Evolutionary conservation across 1,140 invertebrate genomes (phyloP).

Genomic region (Hermetia illucens): DNA sequence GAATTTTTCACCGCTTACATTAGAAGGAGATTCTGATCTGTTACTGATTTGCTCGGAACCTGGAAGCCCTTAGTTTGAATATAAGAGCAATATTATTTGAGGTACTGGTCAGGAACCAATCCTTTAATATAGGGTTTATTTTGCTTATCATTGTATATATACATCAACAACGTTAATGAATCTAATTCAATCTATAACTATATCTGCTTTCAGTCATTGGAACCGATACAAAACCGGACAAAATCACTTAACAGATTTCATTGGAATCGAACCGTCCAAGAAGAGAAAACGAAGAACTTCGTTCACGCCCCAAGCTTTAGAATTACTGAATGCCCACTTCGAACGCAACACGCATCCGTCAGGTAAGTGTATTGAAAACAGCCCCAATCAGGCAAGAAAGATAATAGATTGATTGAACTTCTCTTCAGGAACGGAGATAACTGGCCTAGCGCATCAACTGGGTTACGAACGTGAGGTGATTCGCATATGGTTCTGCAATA

Average conservation of each 20-base stretch:
- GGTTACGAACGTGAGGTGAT: slow-evolving; percentile 97
- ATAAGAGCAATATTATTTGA: too few species aligned
- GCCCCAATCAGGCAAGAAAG: too few species aligned
- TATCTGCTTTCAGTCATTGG: slow-evolving; percentile 31
- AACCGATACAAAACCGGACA: slow-evolving; percentile 78
- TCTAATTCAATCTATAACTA: too few species aligned
- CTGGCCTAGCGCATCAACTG: slow-evolving; percentile 82
- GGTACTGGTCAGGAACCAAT: too few species aligned
- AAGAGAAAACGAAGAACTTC: slow-evolving; percentile 92
- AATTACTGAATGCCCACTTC: slow-evolving; percentile 89
- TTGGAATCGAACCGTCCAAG: slow-evolving; percentile 90
- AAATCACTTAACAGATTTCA: slow-evolving; percentile 88
- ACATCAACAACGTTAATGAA: too few species aligned
- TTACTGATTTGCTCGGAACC: too few species aligned
- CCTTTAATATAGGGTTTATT: too few species aligned
- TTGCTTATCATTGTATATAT: too few species aligned
- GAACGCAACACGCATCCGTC: slow-evolving; percentile 95
- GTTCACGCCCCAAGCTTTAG: slow-evolving; percentile 90
- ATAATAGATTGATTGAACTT: slow-evolving; percentile 7
- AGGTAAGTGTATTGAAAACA: slow-evolving; percentile 45
- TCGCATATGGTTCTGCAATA: slow-evolving; percentile 98
- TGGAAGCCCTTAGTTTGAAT: too few species aligned
- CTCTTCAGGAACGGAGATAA: slow-evolving; percentile 84
- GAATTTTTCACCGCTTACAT: too few species aligned
- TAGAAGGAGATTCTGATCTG: too few species aligned